Evolutionary conservation across 2,888 invertebrate genomes (phyloP), one percentile per base, ranked within the genome.

Genomic region (Heliothis peltigera): DNA sequence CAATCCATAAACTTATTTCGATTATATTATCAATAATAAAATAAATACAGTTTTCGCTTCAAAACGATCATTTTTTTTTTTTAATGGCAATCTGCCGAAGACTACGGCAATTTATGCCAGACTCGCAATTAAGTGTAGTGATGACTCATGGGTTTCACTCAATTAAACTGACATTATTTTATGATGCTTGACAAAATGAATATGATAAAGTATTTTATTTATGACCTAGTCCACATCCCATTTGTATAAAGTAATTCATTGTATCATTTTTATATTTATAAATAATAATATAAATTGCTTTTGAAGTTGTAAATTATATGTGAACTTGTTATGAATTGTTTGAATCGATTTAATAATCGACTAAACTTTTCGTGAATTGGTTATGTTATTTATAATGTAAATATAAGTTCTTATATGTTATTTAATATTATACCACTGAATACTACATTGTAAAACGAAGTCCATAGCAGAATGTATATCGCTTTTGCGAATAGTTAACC

Each of bases 401-500:
- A 22, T 46, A 18, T 60, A 5, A 1, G 3, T 17, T 22, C 43
- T 25, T 46, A 22, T 21, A 70, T 22, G 61, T 21, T 6, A 5
- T 51, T 70, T 8, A 32, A 42, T 35, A 17, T 22, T 18, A 52
- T 55, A 52, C 53, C 66, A 67, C 57, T 70, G 49, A 64, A 65
- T 56, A 28, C 44, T 39, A 47, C 15, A 22, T 48, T 49, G 7
- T 39, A 70, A 22, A 19, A 63, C 49, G 12, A 71, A 60, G 72
- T 77, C 60, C 73, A 64, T 76, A 54, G 67, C 58, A 56, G 47
- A 64, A 46, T 67, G 75, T 71, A 77, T 52, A 64, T 77, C 75
- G 75, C 75, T 75, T 75, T 75, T 75, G 75, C 75, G 75, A 72
- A 61, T 66, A 61, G 59, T 60, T 70, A 35, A 61, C 43, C 57